Percentiles rank a stretch among this genome's conserved stretches.
Evolutionary conservation across 2,888 invertebrate species (phyloP).

Genomic region (Vannuccia rotundouncinata): DNA sequence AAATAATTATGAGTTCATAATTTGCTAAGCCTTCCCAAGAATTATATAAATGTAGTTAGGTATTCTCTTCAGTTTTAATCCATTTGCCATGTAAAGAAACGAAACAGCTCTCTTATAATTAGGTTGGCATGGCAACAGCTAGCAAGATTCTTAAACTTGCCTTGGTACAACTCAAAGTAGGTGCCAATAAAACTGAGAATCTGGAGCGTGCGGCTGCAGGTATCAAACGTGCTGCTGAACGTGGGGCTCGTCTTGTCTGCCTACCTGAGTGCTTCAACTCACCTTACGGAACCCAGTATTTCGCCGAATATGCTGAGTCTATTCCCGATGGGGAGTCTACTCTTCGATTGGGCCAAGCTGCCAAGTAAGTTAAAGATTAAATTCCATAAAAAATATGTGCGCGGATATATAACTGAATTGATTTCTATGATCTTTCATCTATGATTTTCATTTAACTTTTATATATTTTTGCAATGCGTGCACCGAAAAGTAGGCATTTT

Average conservation of each 20-base stretch:
- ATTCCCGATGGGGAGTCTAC: slow-evolving; percentile 72
- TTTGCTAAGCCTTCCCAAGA: too few relatives aligned
- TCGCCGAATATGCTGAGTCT: slow-evolving; percentile 75
- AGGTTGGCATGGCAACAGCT: neutral
- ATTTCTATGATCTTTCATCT: too few relatives aligned
- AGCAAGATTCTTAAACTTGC: slow-evolving; percentile 60
- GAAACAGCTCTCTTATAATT: neutral
- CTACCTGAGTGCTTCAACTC: slow-evolving; percentile 86
- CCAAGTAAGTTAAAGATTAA: slow-evolving; percentile 60
- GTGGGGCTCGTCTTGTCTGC: slow-evolving; percentile 62
- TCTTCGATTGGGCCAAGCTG: slow-evolving; percentile 66
- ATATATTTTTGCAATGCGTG: too few relatives aligned
- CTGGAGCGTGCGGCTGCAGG: slow-evolving; percentile 65
- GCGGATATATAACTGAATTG: too few relatives aligned
- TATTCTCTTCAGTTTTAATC: neutral
- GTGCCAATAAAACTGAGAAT: slow-evolving; percentile 69
- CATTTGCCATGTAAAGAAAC: too few relatives aligned
- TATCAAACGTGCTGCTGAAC: slow-evolving; percentile 64
- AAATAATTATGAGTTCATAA: too few relatives aligned
- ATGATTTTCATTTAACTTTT: too few relatives aligned
- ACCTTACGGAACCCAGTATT: slow-evolving; percentile 74
- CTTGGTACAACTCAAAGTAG: slow-evolving; percentile 73
- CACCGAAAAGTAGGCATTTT: too few relatives aligned
- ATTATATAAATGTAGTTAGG: neutral
- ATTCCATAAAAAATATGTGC: too few relatives aligned